phyloP scores from a whole-genome alignment of 92 coral and sea anemone genomes.

The Ricordea florida region DNA sequence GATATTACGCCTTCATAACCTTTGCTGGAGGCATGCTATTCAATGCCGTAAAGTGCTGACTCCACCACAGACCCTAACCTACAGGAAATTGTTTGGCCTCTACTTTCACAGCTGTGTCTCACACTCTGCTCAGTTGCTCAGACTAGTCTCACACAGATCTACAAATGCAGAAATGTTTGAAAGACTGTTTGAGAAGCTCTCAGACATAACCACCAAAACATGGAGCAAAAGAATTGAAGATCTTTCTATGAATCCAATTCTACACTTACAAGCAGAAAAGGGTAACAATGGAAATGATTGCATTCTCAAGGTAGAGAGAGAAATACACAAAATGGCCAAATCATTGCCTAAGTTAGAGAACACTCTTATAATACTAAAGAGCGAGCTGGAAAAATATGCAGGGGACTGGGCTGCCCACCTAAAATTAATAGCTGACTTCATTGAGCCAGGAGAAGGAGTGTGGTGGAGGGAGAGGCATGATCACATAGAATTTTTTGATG shows the following conservation, averaged over 20 bases:
- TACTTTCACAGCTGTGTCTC: conserved; percentile 46
- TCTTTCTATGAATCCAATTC: conserved; percentile 44
- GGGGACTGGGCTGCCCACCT: conserved; percentile 67
- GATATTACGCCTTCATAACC: conserved; percentile 44
- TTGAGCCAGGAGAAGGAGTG: conserved; percentile 47
- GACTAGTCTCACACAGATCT: conserved; percentile 36
- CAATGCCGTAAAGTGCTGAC: conserved; percentile 35
- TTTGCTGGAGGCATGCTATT: conserved; percentile 69
- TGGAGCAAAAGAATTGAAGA: conserved; percentile 49
- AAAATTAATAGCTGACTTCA: conserved; percentile 48
- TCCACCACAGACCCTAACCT: conserved; percentile 46
- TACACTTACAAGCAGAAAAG: conserved; percentile 39
- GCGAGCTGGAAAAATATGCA: conserved; percentile 37
- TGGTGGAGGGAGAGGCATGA: conserved; percentile 67
- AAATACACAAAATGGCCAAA: conserved; percentile 46
- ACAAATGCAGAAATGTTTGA: conserved; percentile 51
- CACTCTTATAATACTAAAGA: conserved; percentile 3
- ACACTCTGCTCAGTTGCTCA: conserved; percentile 19
- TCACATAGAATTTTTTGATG: conserved; percentile 63
- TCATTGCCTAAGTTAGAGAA: conserved; percentile 42
- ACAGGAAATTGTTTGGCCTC: conserved; percentile 57
- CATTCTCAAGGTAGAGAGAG: conserved; percentile 25
- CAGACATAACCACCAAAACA: conserved; percentile 48
- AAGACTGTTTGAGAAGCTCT: conserved; percentile 43
- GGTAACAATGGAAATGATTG: neutral